Evolutionary conservation across 2,113 vertebrate genomes (phyloP), one percentile per base, ranked within the genome.

Genomic region (Myxocyprinus asiaticus): DNA sequence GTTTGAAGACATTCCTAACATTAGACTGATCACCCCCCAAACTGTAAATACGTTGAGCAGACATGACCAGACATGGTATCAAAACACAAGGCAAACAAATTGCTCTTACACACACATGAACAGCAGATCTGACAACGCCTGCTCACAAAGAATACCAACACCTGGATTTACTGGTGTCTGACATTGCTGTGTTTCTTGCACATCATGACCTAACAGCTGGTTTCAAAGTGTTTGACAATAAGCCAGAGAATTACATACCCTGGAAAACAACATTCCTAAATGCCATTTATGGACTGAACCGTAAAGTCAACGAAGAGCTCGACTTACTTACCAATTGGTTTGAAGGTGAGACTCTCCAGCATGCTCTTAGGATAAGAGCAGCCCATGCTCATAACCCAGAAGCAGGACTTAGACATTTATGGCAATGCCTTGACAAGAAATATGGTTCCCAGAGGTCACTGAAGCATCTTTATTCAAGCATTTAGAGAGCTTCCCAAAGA

Each of bases 301-400:
- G 12, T 44, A 65, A 65, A 6, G 10, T 6, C 9, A 76, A 8
- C 9, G 62, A 55, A 64, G 62, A 76, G 62, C 62, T 76, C 0
- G 4, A 76, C 55, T 11, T 74, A 2, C 45, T 50, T 4, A 66
- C 74, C 12, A 76, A 76, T 33, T 47, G 43, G 64, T 43, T 66
- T 42, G 22, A 33, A 33, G 22, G 22, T 3, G 3, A 33, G 22
- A 33, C 22, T 33, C 22, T 33, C 22, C 22, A 33, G 22, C 22
- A 33, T 33, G 1, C 22, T 33, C 22, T 33, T 33, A 33, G 22
- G 22, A 33, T 33, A 33, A 33, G 22, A 33, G 22, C 22, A 33
- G 22, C 22, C 22, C 22, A 33, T 33, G 22, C 22, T 33, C 22
- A 33, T 33, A 33, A 33, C 22, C 22, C 22, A 33, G 22, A 33